A percentile compares a stretch with the other conserved stretches of the same genome.
Conservation (phyloP, 2,113 vertebrate genomes). For the Pseudonaja textilis region DNA sequence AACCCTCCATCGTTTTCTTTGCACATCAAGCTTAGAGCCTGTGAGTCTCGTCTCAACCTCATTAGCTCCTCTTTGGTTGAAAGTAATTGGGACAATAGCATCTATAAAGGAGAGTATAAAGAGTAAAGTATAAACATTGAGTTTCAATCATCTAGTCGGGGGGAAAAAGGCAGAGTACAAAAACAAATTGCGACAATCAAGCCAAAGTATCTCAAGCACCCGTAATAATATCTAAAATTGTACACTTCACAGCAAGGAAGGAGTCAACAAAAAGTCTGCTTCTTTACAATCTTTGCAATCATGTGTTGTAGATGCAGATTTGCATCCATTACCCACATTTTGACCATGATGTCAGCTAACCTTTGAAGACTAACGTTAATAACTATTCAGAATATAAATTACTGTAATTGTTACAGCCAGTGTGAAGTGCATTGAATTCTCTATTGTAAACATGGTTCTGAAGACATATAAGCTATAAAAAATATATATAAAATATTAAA, state of each 20-base stretch:
- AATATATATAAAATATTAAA: neutral
- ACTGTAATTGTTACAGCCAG: neutral
- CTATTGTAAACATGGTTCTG: neutral
- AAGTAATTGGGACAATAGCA: slow-evolving; percentile 66
- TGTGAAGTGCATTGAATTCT: neutral
- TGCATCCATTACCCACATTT: neutral
- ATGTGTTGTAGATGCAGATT: neutral
- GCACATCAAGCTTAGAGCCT: slow-evolving; percentile 44
- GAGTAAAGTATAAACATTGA: neutral
- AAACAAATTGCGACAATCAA: neutral
- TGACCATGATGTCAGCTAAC: neutral
- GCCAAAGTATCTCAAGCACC: neutral
- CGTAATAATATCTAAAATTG: neutral
- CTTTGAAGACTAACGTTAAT: neutral
- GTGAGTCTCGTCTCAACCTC: slow-evolving; percentile 61
- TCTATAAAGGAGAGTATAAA: slow-evolving; percentile 56
- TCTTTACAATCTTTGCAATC: neutral
- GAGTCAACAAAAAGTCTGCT: neutral
- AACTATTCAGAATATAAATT: neutral
- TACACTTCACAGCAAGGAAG: neutral
- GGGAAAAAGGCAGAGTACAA: neutral
- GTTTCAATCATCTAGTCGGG: neutral
- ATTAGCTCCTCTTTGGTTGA: slow-evolving; percentile 61
- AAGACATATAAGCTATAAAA: neutral
- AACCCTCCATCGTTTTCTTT: neutral